Evolutionary conservation across 2,113 vertebrate genomes (phyloP).

Genomic region (Indicator maculatus): DNA sequence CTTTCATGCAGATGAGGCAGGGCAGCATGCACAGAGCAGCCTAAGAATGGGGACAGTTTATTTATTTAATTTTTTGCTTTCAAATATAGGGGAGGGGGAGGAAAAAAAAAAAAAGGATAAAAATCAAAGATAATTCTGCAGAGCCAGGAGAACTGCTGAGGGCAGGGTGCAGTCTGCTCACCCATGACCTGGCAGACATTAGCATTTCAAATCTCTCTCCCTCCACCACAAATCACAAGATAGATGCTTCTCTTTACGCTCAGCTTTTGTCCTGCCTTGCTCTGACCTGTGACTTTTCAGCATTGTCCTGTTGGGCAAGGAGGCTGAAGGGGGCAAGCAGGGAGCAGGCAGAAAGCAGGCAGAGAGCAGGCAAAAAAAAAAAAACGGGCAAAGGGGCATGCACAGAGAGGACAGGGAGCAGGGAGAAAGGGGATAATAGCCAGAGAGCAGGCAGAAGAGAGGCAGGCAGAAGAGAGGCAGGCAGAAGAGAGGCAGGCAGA

Average conservation of each 20-base stretch:
- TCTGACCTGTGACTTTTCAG: neutral
- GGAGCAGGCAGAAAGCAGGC: neutral
- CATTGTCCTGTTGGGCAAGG: neutral
- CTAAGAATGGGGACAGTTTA: neutral
- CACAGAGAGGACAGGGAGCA: neutral
- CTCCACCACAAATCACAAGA: neutral
- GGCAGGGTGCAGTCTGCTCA: fast-evolving
- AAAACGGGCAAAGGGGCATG: neutral
- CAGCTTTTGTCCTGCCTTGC: neutral
- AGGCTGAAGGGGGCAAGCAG: neutral
- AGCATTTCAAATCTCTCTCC: neutral
- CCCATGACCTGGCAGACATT: neutral
- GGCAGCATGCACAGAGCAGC: neutral
- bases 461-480: no score
- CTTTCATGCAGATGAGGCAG: conserved; percentile 55
- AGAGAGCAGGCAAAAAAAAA: neutral
- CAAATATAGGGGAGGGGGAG: neutral
- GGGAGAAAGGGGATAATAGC: neutral
- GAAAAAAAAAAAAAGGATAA: neutral
- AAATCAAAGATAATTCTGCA: neutral
- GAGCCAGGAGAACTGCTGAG: neutral
- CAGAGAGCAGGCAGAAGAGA: no score
- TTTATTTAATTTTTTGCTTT: neutral
- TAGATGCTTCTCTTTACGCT: neutral
- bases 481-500: no score